These are phyloP conservation scores for Oncorhynchus nerka DNA, from an alignment of 2,113 vertebrate genomes.

Conservation along the genomic window DNA sequence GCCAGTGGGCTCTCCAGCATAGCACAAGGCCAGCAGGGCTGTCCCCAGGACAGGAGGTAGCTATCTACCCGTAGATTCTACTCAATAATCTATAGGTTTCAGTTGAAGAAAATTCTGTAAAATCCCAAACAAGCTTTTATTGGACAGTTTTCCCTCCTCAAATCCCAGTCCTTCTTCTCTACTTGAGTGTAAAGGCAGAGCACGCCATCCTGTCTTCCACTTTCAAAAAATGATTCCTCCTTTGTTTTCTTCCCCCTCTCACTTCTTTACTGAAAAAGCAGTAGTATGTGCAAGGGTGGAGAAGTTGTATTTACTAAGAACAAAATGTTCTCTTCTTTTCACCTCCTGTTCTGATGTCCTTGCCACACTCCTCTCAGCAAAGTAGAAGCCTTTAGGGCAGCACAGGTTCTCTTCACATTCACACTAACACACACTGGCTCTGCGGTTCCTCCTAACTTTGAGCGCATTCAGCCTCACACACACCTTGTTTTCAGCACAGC, in stretches of 20 bases:
- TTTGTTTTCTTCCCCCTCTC: neutral
- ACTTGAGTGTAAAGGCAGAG: neutral
- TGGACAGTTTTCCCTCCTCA: constrained; percentile 24
- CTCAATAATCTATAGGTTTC: neutral
- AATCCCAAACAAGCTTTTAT: constrained; percentile 30
- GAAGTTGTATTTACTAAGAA: constrained; percentile 19
- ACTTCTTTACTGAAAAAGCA: constrained; percentile 26
- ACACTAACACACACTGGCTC: constrained; percentile 1
- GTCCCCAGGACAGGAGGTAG: constrained; percentile 5
- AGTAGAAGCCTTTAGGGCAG: constrained; percentile 27
- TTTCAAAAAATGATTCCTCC: neutral
- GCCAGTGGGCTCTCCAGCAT: constrained; percentile 46
- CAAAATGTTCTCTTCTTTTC: constrained; percentile 50
- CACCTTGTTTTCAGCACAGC: constrained; percentile 49
- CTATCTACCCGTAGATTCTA: constrained; percentile 9
- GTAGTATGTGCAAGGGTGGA: neutral
- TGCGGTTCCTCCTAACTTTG: constrained; percentile 50
- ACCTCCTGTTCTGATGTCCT: constrained; percentile 33
- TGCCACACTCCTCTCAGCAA: constrained; percentile 37
- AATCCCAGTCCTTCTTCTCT: constrained; percentile 6
- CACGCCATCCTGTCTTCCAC: neutral
- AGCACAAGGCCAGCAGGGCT: constrained; percentile 28
- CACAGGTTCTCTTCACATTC: constrained; percentile 35
- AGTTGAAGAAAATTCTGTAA: constrained; percentile 12
- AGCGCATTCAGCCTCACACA: constrained; percentile 16